Conservation (phyloP, 2,797 vertebrate genomes). For the Lutjanus campechanus region DNA sequence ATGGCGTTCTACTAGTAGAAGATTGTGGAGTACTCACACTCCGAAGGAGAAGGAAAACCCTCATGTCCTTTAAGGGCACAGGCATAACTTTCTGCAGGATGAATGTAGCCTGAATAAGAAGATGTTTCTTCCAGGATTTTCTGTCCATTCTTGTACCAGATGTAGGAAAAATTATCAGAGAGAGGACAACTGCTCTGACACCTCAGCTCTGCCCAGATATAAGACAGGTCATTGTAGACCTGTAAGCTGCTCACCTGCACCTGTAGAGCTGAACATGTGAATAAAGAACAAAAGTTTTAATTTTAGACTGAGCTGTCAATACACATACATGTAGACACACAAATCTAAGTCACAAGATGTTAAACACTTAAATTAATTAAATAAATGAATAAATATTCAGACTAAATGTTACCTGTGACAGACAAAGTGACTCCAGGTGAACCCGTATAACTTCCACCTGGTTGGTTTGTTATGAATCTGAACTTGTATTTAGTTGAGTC, state of each 20-base stretch:
- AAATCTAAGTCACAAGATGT: too few species aligned
- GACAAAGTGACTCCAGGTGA: slow-evolving; percentile 19
- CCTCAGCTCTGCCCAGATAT: neutral
- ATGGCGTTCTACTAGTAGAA: too few species aligned
- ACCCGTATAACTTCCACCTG: neutral
- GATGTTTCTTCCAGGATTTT: rapidly evolving
- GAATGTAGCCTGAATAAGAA: neutral
- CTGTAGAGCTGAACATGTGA: neutral
- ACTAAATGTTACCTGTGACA: slow-evolving; percentile 44
- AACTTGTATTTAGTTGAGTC: slow-evolving; percentile 50
- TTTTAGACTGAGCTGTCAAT: too few species aligned
- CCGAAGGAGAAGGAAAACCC: neutral
- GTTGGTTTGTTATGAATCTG: slow-evolving; percentile 25
- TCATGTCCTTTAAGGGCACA: slow-evolving; percentile 27
- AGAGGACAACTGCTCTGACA: neutral
- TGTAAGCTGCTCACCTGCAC: neutral
- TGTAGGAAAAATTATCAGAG: neutral
- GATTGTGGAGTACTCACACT: slow-evolving; percentile 36
- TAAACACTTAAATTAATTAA: too few species aligned
- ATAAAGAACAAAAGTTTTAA: neutral
- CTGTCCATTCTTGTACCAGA: slow-evolving; percentile 38
- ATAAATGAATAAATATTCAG: too few species aligned
- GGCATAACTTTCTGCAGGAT: neutral
- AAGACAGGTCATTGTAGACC: rapidly evolving
- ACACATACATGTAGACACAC: neutral